Evolutionary conservation across 2,888 invertebrate genomes (phyloP).

Genomic region (Alloplasta piceator): DNA sequence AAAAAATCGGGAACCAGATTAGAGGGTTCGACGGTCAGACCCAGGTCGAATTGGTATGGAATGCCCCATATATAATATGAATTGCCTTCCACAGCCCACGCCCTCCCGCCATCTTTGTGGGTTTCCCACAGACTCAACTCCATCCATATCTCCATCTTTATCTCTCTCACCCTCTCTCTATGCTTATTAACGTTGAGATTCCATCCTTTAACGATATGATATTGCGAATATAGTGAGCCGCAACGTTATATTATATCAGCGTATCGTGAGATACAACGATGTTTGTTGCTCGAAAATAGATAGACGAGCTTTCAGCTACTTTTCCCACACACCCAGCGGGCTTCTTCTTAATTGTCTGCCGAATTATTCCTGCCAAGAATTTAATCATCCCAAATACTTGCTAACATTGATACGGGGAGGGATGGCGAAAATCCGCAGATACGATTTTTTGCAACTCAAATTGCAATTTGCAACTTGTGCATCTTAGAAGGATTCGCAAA

Average conservation of each 20-base stretch:
- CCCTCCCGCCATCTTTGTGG: neutral
- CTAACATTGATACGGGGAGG: too few relatives aligned
- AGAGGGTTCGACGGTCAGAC: too few relatives aligned
- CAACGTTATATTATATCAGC: neutral
- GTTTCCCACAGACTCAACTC: conserved; percentile 15
- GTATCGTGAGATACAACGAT: conserved; percentile 26
- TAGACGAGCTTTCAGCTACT: conserved; percentile 11
- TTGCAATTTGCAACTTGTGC: too few relatives aligned
- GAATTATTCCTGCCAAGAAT: too few relatives aligned
- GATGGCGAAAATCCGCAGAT: too few relatives aligned
- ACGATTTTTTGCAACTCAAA: too few relatives aligned
- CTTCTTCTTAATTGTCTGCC: neutral
- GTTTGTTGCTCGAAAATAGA: conserved; percentile 30
- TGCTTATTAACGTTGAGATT: conserved; percentile 50
- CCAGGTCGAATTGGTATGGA: too few relatives aligned
- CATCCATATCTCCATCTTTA: neutral
- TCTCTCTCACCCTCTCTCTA: neutral
- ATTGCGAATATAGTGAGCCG: conserved; percentile 37
- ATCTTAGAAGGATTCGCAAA: too few relatives aligned
- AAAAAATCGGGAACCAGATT: too few relatives aligned
- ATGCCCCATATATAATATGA: neutral
- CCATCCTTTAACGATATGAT: conserved; percentile 48
- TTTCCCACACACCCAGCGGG: conserved; percentile 2
- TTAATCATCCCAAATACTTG: too few relatives aligned
- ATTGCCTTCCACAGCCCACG: neutral